These are phyloP conservation scores for Oncorhynchus masou DNA, from an alignment of 2,113 vertebrate species.

Conservation along the genomic window DNA sequence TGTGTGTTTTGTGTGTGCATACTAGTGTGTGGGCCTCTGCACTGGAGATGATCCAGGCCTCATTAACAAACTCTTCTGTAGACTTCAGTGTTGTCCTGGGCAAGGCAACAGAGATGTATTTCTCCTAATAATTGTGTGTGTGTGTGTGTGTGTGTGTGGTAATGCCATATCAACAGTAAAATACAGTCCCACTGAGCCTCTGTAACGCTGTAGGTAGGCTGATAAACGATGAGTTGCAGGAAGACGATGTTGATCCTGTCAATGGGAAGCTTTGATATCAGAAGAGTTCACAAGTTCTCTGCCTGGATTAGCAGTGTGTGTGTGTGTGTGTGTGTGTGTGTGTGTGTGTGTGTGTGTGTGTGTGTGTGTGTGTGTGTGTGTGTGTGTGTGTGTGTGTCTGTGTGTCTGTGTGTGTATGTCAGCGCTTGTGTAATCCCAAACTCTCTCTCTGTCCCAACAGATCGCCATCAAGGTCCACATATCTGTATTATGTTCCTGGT, in stretches of 20 bases:
- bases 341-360: background rate
- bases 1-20: too few species aligned
- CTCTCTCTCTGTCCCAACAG: background rate
- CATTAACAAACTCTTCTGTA: background rate
- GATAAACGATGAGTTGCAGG: slow-evolving; percentile 15
- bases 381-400: background rate
- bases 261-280: slow-evolving; percentile 31
- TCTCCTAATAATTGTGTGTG: background rate
- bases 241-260: slow-evolving; percentile 28
- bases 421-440: slow-evolving; percentile 8
- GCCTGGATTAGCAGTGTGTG: slow-evolving; percentile 4
- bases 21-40: too few species aligned
- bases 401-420: slow-evolving; percentile 25
- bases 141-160: background rate
- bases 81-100: background rate
- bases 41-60: too few species aligned
- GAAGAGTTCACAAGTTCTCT: slow-evolving; percentile 28
- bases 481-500: too few species aligned
- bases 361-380: background rate
- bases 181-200: slow-evolving; percentile 6
- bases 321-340: background rate
- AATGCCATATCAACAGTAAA: slow-evolving; percentile 29
- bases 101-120: slow-evolving; percentile 16
- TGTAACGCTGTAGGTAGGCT: slow-evolving; percentile 7
- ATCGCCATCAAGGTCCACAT: too few species aligned